Evolutionary conservation across 2,888 invertebrate genomes (phyloP).

Genomic region (Craniophora ligustri): DNA sequence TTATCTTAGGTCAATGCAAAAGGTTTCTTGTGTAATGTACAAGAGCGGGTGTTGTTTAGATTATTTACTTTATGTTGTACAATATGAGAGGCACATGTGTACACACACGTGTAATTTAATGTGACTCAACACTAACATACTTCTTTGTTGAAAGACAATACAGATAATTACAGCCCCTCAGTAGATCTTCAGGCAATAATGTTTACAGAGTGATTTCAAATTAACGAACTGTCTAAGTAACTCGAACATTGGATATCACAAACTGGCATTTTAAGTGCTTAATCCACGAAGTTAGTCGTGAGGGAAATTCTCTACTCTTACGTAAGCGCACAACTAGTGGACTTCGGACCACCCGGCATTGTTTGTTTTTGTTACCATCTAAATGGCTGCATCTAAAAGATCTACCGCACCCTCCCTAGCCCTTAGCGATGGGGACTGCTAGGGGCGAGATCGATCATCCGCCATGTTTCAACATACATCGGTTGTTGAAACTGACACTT

Average conservation of each 20-base stretch:
- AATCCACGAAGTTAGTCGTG: constrained; percentile 44
- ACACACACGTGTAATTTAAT: constrained; percentile 17
- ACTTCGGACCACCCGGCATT: constrained; percentile 71
- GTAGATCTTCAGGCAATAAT: constrained; percentile 19
- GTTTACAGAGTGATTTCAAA: constrained; percentile 25
- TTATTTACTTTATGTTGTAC: constrained; percentile 14
- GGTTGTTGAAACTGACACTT: constrained; percentile 64
- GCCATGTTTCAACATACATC: constrained; percentile 51
- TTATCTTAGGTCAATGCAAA: constrained; percentile 25
- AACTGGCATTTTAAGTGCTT: constrained; percentile 25
- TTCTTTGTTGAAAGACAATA: constrained; percentile 19
- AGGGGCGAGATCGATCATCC: constrained; percentile 56
- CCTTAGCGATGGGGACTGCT: constrained; percentile 26
- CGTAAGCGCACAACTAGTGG: constrained; percentile 55
- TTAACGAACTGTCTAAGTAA: constrained; percentile 33
- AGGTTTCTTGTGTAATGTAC: constrained; percentile 13
- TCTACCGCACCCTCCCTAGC: constrained; percentile 47
- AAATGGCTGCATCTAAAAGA: constrained; percentile 58
- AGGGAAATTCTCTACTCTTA: constrained; percentile 61
- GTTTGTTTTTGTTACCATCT: constrained; percentile 72
- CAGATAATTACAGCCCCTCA: background rate
- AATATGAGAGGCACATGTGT: constrained; percentile 4
- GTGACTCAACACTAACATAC: constrained; percentile 6
- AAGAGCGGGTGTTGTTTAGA: constrained; percentile 7
- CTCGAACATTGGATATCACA: constrained; percentile 40